These are phyloP conservation scores for Lutjanus campechanus DNA, from an alignment of 2,797 vertebrate genomes.

Conservation along the genomic window DNA sequence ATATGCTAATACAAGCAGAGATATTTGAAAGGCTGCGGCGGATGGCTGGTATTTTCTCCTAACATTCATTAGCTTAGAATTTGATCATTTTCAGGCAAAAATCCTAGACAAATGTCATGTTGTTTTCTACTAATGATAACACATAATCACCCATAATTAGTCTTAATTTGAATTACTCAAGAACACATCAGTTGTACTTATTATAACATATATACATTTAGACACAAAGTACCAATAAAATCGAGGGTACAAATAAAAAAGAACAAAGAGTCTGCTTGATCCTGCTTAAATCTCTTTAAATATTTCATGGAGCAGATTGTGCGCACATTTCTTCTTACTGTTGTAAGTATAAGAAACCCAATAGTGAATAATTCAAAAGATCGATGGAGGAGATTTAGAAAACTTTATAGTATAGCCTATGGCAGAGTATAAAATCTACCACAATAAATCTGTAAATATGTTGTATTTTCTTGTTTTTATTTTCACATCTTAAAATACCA, in stretches of 20 bases:
- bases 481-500: not conserved
- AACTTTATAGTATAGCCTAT: too few relatives aligned
- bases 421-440: not conserved
- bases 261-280: not conserved
- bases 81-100: conserved; percentile 14
- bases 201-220: not conserved
- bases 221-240: not conserved
- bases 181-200: not conserved
- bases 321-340: not conserved
- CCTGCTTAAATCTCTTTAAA: conserved; percentile 1
- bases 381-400: not conserved
- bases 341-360: not conserved
- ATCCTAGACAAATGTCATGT: not conserved
- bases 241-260: not conserved
- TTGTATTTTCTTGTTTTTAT: not conserved
- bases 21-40: conserved; percentile 1
- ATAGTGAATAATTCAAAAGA: not conserved
- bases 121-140: conserved; percentile 3
- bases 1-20: not conserved
- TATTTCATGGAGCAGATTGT: conserved; percentile 1
- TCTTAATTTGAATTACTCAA: not conserved
- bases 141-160: not conserved
- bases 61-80: not conserved
- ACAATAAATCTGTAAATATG: not conserved
- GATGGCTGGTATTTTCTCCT: not conserved